These are phyloP conservation scores for Nebria salina DNA, from an alignment of 2,888 invertebrate species.

Conservation along the genomic window DNA sequence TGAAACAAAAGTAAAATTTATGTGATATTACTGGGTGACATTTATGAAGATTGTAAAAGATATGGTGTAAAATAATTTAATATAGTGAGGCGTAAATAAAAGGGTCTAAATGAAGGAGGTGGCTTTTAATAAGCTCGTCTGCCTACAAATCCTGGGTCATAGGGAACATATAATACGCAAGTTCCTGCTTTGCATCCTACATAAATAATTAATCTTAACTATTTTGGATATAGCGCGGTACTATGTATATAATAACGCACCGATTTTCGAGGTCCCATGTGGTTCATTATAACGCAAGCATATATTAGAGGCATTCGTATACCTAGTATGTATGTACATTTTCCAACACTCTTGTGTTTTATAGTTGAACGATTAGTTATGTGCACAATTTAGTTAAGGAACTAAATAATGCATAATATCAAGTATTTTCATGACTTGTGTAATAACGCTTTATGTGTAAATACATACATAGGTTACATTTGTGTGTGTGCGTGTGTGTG, in stretches of 20 bases:
- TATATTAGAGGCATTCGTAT: neutral
- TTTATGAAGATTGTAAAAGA: constrained; percentile 1
- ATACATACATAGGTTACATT: too few species aligned
- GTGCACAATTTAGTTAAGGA: neutral
- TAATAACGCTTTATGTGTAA: too few species aligned
- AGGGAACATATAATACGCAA: neutral
- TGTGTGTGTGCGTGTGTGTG: too few species aligned
- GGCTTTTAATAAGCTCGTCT: neutral
- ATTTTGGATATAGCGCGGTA: too few species aligned
- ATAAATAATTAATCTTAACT: too few species aligned
- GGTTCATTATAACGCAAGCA: neutral
- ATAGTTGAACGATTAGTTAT: neutral
- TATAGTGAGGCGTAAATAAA: neutral
- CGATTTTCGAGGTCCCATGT: neutral
- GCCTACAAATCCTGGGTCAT: neutral
- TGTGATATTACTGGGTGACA: neutral
- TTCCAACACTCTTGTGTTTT: neutral
- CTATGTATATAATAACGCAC: too few species aligned
- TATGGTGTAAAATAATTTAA: neutral
- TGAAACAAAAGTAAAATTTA: neutral
- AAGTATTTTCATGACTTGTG: neutral
- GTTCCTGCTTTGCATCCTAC: too few species aligned
- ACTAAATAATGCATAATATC: neutral
- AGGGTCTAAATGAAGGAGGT: neutral
- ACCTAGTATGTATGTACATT: neutral